Evolutionary conservation across 2,888 invertebrate species (phyloP), one percentile per base, ranked within the genome.

Genomic region (Pseudolycoriella hygida): DNA sequence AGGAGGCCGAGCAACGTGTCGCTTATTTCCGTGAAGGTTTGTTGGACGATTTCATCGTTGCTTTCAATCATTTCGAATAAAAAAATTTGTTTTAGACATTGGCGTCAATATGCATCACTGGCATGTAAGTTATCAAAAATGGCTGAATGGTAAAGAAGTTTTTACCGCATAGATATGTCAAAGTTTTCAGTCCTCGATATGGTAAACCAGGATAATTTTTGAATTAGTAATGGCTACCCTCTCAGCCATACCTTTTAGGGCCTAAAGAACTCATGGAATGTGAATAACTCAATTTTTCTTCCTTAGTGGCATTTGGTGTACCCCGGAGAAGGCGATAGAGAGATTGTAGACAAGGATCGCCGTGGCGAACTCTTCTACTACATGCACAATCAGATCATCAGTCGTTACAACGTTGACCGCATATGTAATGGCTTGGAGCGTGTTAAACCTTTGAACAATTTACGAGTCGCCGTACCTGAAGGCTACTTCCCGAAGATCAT

Each of bases 281-380:
- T n/a, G n/a, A n/a, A n/a, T n/a, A n/a, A n/a, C n/a, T n/a, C n/a
- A n/a, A n/a, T n/a, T n/a, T n/a, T n/a, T n/a, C n/a, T n/a, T n/a
- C n/a, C n/a, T n/a, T n/a, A n/a, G n/a, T 85, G 84, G 84, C 85
- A 85, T 68, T 68, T 85, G 48, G 80, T 84, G 0, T 84, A 81
- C 57, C 83, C 83, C 0, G 75, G 74, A 55, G 70, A 73, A 31
- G 72, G 68, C 2, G 69, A 71, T 15, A 56, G 58, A 12, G 62
- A 66, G 37, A 74, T 83, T 37, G 82, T 86, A 3, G 69, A 70
- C 42, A 85, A 86, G 58, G 79, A 85, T 57, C 71, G 84, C 45
- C 73, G 83, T 30, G 84, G 85, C 20, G 84, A 84, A 64, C 66
- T 85, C 1, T 85, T 85, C 64, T 84, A 74, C 58, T 84, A 81